phyloP scores from a whole-genome alignment of 2,888 invertebrate genomes.

The Adineta ricciae region DNA sequence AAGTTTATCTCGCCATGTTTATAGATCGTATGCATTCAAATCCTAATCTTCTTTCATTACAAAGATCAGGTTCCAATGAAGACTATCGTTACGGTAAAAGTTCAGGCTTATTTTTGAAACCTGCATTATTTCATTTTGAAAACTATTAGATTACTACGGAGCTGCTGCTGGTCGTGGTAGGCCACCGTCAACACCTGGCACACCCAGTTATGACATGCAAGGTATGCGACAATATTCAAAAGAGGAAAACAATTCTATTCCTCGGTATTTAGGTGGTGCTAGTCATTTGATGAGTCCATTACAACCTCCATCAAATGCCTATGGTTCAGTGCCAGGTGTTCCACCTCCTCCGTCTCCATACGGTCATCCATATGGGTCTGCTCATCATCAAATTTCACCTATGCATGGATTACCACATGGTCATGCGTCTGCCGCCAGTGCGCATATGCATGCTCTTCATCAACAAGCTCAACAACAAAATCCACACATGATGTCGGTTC shows the following conservation, averaged over 20 bases:
- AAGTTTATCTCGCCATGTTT: background rate
- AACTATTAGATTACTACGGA: background rate
- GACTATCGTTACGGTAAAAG: constrained; percentile 13
- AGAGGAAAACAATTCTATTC: no score
- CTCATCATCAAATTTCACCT: background rate
- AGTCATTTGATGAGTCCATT: constrained; percentile 10
- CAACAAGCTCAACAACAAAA: constrained; percentile 39
- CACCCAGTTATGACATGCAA: constrained; percentile 9
- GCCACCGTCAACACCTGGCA: constrained; percentile 13
- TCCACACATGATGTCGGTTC: constrained; percentile 59
- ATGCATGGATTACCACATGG: background rate
- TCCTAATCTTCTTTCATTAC: background rate
- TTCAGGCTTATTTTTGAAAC: background rate
- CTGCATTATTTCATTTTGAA: no score
- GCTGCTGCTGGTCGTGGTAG: background rate
- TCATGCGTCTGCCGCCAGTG: background rate
- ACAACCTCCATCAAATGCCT: background rate
- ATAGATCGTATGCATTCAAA: constrained; percentile 14
- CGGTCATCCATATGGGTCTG: constrained; percentile 19
- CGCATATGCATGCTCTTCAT: constrained; percentile 35
- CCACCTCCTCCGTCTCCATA: background rate
- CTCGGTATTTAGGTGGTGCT: background rate
- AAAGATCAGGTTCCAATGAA: background rate
- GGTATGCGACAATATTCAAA: background rate
- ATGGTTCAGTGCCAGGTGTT: constrained; percentile 5